Evolutionary conservation across 1,140 invertebrate genomes (phyloP).

Genomic region (Babylonia areolata): DNA sequence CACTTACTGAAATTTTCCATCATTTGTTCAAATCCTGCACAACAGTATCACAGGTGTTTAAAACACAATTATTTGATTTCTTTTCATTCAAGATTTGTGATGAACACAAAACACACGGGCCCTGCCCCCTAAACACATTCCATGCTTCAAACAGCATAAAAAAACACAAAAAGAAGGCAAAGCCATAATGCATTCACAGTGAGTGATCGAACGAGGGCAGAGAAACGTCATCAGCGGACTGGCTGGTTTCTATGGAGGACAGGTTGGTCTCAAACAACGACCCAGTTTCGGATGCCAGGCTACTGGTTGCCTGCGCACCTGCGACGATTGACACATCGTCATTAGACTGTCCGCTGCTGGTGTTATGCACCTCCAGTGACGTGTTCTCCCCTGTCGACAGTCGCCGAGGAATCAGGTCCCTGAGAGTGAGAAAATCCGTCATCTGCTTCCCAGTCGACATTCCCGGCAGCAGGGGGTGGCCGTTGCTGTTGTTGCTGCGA

Average conservation of each 20-base stretch:
- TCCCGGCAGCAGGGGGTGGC: not conserved
- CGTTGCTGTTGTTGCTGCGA: not conserved
- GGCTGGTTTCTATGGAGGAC: conserved; percentile 29
- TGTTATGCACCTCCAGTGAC: conserved; percentile 33
- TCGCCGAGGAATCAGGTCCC: conserved; percentile 18
- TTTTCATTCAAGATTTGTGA: no score
- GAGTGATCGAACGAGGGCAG: conserved; percentile 25
- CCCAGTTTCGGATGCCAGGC: conserved; percentile 19
- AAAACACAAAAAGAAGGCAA: no score
- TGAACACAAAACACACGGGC: no score
- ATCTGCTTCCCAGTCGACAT: not conserved
- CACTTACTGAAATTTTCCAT: no score
- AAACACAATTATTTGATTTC: no score
- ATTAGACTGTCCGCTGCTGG: conserved; percentile 16
- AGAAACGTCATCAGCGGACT: not conserved
- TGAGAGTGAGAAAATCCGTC: conserved; percentile 24
- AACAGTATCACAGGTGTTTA: no score
- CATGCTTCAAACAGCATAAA: no score
- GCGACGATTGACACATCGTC: conserved; percentile 5
- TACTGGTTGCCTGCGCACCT: not conserved
- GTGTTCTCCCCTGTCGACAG: conserved; percentile 34
- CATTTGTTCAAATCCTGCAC: no score
- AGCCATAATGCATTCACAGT: not conserved
- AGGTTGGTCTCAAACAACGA: conserved; percentile 33
- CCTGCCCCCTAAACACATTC: no score